A percentile compares a stretch with the other conserved stretches of the same genome.
Evolutionary conservation across 2,888 invertebrate species (phyloP).

Genomic region (Chironomus riparius): DNA sequence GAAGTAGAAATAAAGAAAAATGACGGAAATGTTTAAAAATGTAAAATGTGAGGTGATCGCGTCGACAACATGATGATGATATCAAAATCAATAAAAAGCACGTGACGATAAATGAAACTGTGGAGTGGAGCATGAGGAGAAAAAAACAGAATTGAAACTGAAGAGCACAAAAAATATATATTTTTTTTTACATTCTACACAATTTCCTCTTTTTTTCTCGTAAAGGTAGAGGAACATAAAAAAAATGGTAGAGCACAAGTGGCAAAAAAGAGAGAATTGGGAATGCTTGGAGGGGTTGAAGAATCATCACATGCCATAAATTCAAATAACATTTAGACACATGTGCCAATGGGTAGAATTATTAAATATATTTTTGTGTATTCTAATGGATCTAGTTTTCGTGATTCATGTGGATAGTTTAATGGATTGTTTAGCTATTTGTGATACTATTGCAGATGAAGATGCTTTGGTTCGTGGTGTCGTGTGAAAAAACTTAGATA

Average conservation of each 20-base stretch:
- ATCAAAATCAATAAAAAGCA: conserved; percentile 18
- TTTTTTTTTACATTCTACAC: not conserved
- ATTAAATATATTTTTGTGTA: too few relatives aligned
- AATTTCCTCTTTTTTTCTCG: not conserved
- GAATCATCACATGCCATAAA: not conserved
- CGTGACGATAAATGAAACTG: not conserved
- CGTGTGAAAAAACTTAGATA: too few relatives aligned
- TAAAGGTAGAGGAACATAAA: not conserved
- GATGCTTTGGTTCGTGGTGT: too few relatives aligned
- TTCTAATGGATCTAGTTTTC: too few relatives aligned
- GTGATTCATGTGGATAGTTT: too few relatives aligned
- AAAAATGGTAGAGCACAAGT: not conserved
- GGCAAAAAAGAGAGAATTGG: not conserved
- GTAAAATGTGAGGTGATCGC: not conserved
- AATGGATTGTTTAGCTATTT: too few relatives aligned
- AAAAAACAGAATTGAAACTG: not conserved
- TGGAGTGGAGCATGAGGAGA: not conserved
- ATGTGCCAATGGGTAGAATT: not conserved
- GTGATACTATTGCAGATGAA: too few relatives aligned
- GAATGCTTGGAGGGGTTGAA: not conserved
- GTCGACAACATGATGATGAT: conserved; percentile 2
- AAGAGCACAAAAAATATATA: too few relatives aligned
- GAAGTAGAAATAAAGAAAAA: not conserved
- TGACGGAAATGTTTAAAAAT: not conserved
- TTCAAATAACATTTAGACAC: not conserved